Percentiles rank a stretch among this genome's conserved stretches.
phyloP scores from a whole-genome alignment of 2,113 vertebrate species.

The Xiphias gladius region DNA sequence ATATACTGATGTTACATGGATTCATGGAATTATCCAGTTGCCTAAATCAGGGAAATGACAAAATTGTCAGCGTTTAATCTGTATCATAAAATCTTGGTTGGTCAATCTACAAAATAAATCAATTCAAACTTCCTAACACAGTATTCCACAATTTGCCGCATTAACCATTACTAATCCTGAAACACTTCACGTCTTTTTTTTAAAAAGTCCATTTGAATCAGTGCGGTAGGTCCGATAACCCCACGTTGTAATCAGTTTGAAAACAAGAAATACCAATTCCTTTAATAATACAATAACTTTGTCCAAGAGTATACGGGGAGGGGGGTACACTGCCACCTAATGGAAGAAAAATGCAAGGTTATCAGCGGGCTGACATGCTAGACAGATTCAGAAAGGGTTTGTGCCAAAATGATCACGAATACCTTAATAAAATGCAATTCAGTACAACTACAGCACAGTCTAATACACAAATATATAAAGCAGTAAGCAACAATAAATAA shows the following conservation, averaged over 20 bases:
- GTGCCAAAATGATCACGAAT: neutral
- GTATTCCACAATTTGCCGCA: no score
- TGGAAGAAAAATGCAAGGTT: conserved; percentile 35
- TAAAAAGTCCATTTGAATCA: neutral
- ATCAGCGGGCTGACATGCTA: neutral
- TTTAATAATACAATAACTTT: neutral
- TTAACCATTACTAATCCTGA: neutral
- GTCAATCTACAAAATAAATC: neutral
- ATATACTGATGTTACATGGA: neutral
- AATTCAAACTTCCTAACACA: neutral
- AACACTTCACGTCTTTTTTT: neutral
- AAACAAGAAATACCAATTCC: conserved; percentile 4
- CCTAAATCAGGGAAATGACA: neutral
- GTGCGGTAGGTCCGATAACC: neutral
- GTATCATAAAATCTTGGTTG: neutral
- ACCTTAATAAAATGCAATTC: neutral
- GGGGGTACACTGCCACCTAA: conserved; percentile 59
- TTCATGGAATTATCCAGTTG: neutral
- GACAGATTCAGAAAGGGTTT: neutral
- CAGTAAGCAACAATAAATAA: no score
- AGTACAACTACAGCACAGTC: no score
- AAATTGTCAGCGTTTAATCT: neutral
- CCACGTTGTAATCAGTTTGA: neutral
- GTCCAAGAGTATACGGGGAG: conserved; percentile 13
- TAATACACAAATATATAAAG: no score